Conservation (phyloP, 2,797 vertebrate genomes). For the Streptopelia turtur region DNA sequence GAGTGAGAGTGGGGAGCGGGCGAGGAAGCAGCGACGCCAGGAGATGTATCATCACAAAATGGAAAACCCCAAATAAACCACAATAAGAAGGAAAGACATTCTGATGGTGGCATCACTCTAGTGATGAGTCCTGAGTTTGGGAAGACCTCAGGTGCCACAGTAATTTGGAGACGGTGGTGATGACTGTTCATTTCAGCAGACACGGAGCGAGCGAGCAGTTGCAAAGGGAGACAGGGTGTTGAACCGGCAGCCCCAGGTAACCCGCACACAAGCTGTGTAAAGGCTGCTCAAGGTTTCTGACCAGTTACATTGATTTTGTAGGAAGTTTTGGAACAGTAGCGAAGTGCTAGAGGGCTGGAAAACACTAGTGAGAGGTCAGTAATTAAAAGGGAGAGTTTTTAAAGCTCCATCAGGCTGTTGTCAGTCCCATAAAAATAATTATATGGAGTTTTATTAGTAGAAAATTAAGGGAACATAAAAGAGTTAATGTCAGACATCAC, state of each 20-base stretch:
- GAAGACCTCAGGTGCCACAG: neutral
- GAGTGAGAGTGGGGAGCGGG: rapidly evolving
- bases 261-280: rapidly evolving
- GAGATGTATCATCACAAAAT: neutral
- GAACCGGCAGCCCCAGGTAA: neutral
- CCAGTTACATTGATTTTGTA: neutral
- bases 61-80: neutral
- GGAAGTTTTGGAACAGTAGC: neutral
- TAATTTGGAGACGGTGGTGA: neutral
- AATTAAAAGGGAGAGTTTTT: neutral
- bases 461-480: neutral
- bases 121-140: neutral
- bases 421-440: neutral
- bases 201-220: rapidly evolving
- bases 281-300: neutral
- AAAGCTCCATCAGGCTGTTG: neutral
- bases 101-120: neutral
- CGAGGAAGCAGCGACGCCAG: neutral
- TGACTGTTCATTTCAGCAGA: neutral
- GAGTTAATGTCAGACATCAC: neutral
- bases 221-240: neutral
- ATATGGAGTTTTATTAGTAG: neutral
- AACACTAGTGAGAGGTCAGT: neutral
- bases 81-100: neutral
- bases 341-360: neutral